Base-by-base conservation (phyloP, 2,888 invertebrate species). In the Limnephilus rhombicus region DNA sequence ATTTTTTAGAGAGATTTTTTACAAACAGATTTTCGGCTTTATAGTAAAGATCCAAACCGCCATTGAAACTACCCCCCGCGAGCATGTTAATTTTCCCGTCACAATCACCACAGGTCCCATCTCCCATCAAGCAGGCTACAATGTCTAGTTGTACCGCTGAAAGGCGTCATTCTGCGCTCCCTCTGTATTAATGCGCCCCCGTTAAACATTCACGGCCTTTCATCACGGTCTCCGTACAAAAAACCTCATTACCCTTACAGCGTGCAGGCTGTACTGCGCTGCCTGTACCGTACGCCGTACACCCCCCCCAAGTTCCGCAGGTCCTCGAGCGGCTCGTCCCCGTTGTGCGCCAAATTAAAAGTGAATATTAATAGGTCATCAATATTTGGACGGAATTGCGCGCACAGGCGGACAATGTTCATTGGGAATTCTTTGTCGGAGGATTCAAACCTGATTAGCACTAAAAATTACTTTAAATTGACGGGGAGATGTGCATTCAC, bases 361-460 rank as follows among this genome's bases (percentile, higher is more conserved):
- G 85, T 68, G 90, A 90, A 90, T 90, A 90, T 90, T 90, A 90
- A 90, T 90, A 85, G 90, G 37, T 82, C 85, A 53, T 90, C 85
- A 82, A 90, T 90, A 90, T 85, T 90, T 85, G n/a, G 37, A 68
- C n/a, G 9, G 68, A 68, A 24, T n/a, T 68, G 24, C n/a, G 24
- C 24, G 68, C 7, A 68, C 68, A 68, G n/a, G 68, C 68, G 68
- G 3, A 53, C 68, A 68, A 68, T n/a, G 68, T 68, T 68, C 68
- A 68, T 24, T 7, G 68, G n/a, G 68, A 68, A n/a, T n/a, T n/a
- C 24, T n/a, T 68, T 18, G 68, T 68, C 9, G 18, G 68, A 68
- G 68, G 68, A 68, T 24, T 5, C 1, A 24, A 24, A n/a, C 24
- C 68, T 9, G 24, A 24, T 68, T 68, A 68, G 24, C 7, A n/a